phyloP scores from a whole-genome alignment of 2,113 vertebrate species.

The Felis catus region DNA sequence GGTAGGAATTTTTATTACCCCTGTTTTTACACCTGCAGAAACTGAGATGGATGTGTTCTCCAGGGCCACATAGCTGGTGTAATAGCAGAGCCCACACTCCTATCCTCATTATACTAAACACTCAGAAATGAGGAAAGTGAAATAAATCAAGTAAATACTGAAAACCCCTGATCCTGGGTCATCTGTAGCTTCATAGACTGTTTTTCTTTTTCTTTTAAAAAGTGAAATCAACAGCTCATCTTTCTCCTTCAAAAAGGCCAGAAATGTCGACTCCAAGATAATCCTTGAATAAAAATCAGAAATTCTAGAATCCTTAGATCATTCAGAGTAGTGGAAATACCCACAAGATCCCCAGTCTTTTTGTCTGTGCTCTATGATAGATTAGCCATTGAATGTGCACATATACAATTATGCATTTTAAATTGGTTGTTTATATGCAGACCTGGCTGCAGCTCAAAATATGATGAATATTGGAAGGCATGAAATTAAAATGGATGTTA shows the following conservation, averaged over 20 bases:
- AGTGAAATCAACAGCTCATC: neutral
- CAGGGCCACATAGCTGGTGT: neutral
- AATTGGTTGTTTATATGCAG: slow-evolving; percentile 48
- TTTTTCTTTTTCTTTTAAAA: neutral
- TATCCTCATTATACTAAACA: neutral
- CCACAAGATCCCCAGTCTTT: slow-evolving; percentile 27
- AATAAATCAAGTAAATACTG: neutral
- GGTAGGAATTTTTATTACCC: neutral
- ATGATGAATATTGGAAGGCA: neutral
- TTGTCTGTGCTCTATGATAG: neutral
- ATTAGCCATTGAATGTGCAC: neutral
- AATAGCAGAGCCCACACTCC: neutral
- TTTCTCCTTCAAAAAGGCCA: neutral
- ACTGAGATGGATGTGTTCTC: neutral
- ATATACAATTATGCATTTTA: neutral
- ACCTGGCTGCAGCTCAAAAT: slow-evolving; percentile 46
- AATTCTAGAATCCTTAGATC: slow-evolving; percentile 29
- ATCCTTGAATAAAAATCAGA: slow-evolving; percentile 22
- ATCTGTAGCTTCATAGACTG: neutral
- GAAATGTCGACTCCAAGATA: neutral
- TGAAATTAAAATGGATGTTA: slow-evolving; percentile 9
- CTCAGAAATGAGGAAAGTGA: neutral
- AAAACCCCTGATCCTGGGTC: neutral
- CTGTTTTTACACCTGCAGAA: neutral
- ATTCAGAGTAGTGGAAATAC: neutral